A percentile compares a stretch with the other conserved stretches of the same genome.
Evolutionary conservation across 2,888 invertebrate species (phyloP).

Genomic region (Macroteleia sp.): DNA sequence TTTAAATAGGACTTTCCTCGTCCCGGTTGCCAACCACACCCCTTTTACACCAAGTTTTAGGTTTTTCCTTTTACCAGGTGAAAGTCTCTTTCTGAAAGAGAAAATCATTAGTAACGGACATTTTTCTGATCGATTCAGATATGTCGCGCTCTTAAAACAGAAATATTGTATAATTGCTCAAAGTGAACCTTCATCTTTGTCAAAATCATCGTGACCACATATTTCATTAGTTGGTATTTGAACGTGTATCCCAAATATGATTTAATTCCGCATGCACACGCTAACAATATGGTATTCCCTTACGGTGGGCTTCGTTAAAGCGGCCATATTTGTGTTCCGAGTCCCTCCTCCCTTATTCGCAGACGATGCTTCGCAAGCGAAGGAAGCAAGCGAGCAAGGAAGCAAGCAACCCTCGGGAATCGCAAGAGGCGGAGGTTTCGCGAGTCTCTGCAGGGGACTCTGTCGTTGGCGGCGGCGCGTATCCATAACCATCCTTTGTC

Average conservation of each 20-base stretch:
- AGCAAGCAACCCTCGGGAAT: slow-evolving; percentile 74
- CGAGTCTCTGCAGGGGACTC: slow-evolving; percentile 69
- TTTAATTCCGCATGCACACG: slow-evolving; percentile 32
- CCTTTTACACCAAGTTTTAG: slow-evolving; percentile 2
- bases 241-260: slow-evolving; percentile 28
- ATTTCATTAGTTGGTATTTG: slow-evolving; percentile 19
- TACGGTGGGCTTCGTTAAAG: slow-evolving; percentile 76
- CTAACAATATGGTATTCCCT: slow-evolving; percentile 53
- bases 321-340: slow-evolving; percentile 80
- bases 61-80: background rate
- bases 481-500: slow-evolving; percentile 84
- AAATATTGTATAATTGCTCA: no score
- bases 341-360: slow-evolving; percentile 72
- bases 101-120: no score
- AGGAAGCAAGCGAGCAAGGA: slow-evolving; percentile 46
- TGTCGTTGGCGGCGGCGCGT: slow-evolving; percentile 77
- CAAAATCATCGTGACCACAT: background rate
- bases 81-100: no score
- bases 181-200: no score
- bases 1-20: slow-evolving; percentile 3
- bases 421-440: slow-evolving; percentile 75
- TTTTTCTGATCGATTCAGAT: no score
- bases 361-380: slow-evolving; percentile 54
- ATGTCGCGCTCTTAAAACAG: no score
- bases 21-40: slow-evolving; percentile 17